Evolutionary conservation across 1,140 invertebrate species (phyloP), one percentile per base, ranked within the genome.

Genomic region (Microplitis mediator): DNA sequence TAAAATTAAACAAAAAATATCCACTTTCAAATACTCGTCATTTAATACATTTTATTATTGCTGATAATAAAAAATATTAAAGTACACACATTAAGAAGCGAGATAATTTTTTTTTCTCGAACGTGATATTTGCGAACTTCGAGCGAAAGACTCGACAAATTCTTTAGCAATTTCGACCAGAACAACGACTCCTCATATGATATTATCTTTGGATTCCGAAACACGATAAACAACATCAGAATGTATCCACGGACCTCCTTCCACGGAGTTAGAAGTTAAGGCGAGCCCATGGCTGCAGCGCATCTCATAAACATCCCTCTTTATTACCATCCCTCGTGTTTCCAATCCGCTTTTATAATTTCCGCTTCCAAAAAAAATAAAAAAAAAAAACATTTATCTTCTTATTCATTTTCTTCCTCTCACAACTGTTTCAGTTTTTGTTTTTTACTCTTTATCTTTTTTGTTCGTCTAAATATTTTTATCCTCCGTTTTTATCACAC

Each of bases 231-330:
- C 77, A 79, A 76, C 73, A 56, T 71, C 68, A 64, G 62, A 58
- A 69, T 75, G 72, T 45, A 45, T 58, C 35, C 67, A 62, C 39
- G 58, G 31, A 32, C 58, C 67, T 72, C 32, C 68, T 72, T 70
- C 70, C 63, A 32, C 69, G 71, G 5, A 36, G 23, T 23, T 32
- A 45, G 16, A 36, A 67, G 50, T 60, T 9, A 72, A 60, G 34
- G 45, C 68, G 76, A 77, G 74, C 75, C 74, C 78, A 78, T 74
- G 75, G 79, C 77, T 80, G 81, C 78, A 74, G 76, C 73, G 73
- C 80, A 79, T 82, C 83, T 80, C 83, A 76, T 84, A 84, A 83
- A 84, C 79, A 80, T 82, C 80, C 78, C 79, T 81, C 75, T 84
- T 84, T 84, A 84, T 82, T 78, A 77, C 78, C 76, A 77, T 76